These are phyloP conservation scores for Pteromalus puparum DNA, from an alignment of 1,140 invertebrate species.

Conservation along the genomic window DNA sequence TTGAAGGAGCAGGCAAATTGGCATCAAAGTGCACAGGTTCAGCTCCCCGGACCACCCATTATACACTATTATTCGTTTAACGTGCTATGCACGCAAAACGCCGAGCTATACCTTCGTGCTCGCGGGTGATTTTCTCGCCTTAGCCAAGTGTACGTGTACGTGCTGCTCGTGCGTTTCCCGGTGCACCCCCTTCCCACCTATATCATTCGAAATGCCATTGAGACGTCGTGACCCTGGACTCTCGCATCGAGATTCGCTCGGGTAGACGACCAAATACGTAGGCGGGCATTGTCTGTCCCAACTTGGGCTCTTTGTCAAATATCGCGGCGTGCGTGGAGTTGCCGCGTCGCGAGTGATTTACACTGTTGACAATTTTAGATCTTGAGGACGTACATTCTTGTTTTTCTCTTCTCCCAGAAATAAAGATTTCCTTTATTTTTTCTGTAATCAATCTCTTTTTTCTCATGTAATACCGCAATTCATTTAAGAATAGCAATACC, in stretches of 20 bases:
- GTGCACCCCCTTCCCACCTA: background rate
- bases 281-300: background rate
- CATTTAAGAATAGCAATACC: no score
- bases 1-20: background rate
- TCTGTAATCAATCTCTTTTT: no score
- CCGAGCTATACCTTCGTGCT: background rate
- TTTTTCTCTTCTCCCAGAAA: no score
- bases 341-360: background rate
- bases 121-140: background rate
- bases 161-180: background rate
- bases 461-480: no score
- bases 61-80: conserved; percentile 10
- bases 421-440: no score
- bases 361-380: background rate
- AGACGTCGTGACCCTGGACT: background rate
- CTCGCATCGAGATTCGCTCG: background rate
- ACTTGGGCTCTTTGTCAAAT: conserved; percentile 3
- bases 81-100: conserved; percentile 3
- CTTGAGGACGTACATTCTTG: no score
- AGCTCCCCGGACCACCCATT: background rate
- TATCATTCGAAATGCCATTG: conserved; percentile 14
- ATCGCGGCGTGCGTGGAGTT: background rate
- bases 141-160: no score
- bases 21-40: background rate
- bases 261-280: background rate